Evolutionary conservation across 2,797 vertebrate genomes (phyloP).

Genomic region (Clarias pachynema): DNA sequence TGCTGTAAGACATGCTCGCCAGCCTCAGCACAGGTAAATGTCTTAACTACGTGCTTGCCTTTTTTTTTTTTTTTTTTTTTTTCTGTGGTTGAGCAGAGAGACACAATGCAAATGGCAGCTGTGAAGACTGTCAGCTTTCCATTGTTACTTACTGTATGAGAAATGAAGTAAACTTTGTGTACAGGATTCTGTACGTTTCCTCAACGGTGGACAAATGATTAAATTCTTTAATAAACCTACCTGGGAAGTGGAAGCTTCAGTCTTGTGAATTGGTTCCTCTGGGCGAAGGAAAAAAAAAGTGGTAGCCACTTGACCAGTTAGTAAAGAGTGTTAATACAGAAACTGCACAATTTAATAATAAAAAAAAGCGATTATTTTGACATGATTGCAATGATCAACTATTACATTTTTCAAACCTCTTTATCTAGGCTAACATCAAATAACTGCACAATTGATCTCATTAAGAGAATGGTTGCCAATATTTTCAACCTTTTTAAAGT

Average conservation of each 20-base stretch:
- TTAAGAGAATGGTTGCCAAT: too few relatives aligned
- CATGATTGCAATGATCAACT: too few relatives aligned
- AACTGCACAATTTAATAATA: too few relatives aligned
- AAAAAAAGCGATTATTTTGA: too few relatives aligned
- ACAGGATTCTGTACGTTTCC: background rate
- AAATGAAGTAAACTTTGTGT: background rate
- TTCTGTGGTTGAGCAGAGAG: background rate
- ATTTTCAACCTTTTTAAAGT: too few relatives aligned
- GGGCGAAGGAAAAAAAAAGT: background rate
- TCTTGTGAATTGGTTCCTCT: background rate
- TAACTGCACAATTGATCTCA: too few relatives aligned
- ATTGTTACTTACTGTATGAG: background rate
- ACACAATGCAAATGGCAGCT: background rate
- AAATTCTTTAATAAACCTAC: background rate
- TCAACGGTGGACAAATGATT: background rate
- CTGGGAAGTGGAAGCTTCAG: background rate
- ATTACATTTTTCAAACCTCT: too few relatives aligned
- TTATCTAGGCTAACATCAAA: too few relatives aligned
- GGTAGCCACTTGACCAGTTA: background rate
- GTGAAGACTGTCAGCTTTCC: background rate
- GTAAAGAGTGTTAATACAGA: background rate
- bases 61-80: too few relatives aligned
- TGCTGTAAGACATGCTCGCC: slow-evolving; percentile 62
- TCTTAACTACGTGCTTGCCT: background rate
- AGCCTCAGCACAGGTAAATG: slow-evolving; percentile 37